Evolutionary conservation across 2,113 vertebrate species (phyloP), one percentile per base, ranked within the genome.

Genomic region (Gymnarchus niloticus): DNA sequence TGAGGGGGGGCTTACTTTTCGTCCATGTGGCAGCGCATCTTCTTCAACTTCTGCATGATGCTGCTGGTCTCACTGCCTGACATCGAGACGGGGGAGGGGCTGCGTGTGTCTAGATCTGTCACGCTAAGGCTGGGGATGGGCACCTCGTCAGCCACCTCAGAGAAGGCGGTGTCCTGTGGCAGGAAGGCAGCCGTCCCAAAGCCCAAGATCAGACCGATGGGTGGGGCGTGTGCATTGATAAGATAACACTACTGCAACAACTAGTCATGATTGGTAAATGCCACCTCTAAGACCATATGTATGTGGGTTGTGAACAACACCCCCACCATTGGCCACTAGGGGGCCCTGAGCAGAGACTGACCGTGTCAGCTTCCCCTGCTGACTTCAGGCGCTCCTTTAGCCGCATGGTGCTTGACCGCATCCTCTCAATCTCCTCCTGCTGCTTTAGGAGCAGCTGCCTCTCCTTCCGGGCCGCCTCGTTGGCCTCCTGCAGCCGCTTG

Each of bases 1-100:
- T 52, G 83, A 51, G 7, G 49, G 48, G 28, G 49, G 41, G 41
- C 88, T 97, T 98, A 99, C 97, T 98, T 99, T 90, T 99, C 97
- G 90, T 99, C 97, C 96, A 96, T 98, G 87, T 96, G 97, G 89
- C 95, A 97, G 88, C 95, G 96, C 97, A 99, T 99, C 94, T 98
- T 99, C 93, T 98, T 99, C 17, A 99, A 95, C 88, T 98, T 99
- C 92, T 99, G 96, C 98, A 99, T 98, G 91, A 99, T 99, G 94
- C 97, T 99, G 92, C 97, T 99, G 0, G 97, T 99, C 89, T 99
- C 98, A 86, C 97, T 98, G 89, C 97, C 98, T 28, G 98, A 99
- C 82, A 98, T 91, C 0, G 98, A 99, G 56, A 97, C 82, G 0
- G 97, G 94, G 21, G 98, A 99, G 86, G 96, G 95, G 87, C 96